phyloP scores from a whole-genome alignment of 1,140 invertebrate species.

The Drosophila guanche region DNA sequence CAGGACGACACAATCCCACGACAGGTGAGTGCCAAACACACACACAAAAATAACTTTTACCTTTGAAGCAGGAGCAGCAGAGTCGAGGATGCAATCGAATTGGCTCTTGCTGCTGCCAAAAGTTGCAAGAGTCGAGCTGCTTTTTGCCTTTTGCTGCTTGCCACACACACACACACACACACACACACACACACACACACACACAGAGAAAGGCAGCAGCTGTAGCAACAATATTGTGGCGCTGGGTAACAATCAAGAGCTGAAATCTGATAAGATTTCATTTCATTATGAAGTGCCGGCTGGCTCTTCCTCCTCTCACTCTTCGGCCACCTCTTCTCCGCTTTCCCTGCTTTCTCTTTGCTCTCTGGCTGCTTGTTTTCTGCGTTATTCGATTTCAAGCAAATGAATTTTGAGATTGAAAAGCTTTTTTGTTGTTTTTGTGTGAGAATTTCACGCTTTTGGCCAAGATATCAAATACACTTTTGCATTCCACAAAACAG shows the following conservation, averaged over 20 bases:
- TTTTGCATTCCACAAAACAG: conserved; percentile 49
- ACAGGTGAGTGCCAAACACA: conserved; percentile 58
- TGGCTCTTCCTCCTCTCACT: not conserved
- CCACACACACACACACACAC: conserved; percentile 2
- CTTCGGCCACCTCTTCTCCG: not conserved
- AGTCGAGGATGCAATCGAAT: conserved; percentile 50
- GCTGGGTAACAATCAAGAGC: conserved; percentile 56
- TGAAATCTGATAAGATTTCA: conserved; percentile 67
- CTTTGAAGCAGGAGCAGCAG: not conserved
- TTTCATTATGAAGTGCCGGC: conserved; percentile 67
- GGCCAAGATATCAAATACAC: conserved; percentile 30
- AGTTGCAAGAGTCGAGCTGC: conserved; percentile 32
- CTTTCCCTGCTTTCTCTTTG: conserved; percentile 6
- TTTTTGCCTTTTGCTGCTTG: not conserved
- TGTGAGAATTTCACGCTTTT: conserved; percentile 33
- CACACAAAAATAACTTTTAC: conserved; percentile 1
- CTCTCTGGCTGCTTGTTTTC: conserved; percentile 11
- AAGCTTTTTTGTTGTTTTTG: conserved; percentile 28
- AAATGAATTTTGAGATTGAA: conserved; percentile 54
- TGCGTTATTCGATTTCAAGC: conserved; percentile 39
- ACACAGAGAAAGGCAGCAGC: not conserved
- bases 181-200: conserved; percentile 8
- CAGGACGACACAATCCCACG: conserved; percentile 70
- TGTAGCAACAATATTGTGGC: conserved; percentile 57
- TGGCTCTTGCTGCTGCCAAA: conserved; percentile 10